phyloP scores from a whole-genome alignment of 2,797 vertebrate species.

The Fundulus diaphanus region DNA sequence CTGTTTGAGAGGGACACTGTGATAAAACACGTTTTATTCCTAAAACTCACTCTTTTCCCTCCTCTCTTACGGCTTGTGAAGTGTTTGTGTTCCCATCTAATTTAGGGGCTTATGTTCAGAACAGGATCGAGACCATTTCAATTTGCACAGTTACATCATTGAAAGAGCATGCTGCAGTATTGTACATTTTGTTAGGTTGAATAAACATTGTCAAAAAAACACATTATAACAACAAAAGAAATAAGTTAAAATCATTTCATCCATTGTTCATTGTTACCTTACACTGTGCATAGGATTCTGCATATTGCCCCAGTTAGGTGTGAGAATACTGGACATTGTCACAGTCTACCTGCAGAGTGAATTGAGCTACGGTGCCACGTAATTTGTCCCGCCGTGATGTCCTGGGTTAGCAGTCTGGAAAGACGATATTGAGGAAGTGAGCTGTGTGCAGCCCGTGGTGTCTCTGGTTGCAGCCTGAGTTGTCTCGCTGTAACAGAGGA shows the following conservation, averaged over 20 bases:
- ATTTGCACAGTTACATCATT: too few species aligned
- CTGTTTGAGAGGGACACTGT: slow-evolving; percentile 46
- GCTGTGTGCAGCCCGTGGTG: not conserved
- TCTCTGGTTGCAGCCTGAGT: slow-evolving; percentile 19
- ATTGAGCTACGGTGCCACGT: slow-evolving; percentile 1
- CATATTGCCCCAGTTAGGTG: not conserved
- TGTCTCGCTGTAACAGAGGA: not conserved
- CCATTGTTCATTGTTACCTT: not conserved
- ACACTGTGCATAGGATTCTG: not conserved
- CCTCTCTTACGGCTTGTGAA: slow-evolving; percentile 19
- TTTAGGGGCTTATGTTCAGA: slow-evolving; percentile 23
- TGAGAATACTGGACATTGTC: not conserved
- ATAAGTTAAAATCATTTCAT: not conserved
- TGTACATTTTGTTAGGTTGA: not conserved
- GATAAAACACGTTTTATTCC: slow-evolving; percentile 44
- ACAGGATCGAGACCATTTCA: not conserved
- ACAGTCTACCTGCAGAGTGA: too few species aligned
- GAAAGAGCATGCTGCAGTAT: not conserved
- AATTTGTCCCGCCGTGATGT: slow-evolving; percentile 6
- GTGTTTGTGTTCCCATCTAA: slow-evolving; percentile 24
- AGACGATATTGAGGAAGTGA: not conserved
- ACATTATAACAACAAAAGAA: not conserved
- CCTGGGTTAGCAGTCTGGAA: not conserved
- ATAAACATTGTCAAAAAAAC: not conserved
- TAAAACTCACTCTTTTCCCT: slow-evolving; percentile 8